phyloP scores from a whole-genome alignment of 2,113 vertebrate genomes.

The Lipophrys pholis region DNA sequence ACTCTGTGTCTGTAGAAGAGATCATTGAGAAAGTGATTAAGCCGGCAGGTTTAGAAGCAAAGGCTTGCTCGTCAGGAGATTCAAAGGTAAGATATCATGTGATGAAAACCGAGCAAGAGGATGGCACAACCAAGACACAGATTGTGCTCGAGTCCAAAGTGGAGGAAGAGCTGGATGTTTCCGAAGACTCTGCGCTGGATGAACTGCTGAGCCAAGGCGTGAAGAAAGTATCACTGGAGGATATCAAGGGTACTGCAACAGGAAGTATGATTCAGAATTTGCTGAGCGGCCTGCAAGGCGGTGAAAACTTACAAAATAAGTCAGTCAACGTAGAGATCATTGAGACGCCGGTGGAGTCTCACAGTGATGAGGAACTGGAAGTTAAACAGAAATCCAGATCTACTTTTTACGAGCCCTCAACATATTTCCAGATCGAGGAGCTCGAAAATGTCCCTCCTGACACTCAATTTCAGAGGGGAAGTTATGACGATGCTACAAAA shows the following conservation, averaged over 20 bases:
- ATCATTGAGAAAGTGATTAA: slow-evolving; percentile 90
- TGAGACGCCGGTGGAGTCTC: slow-evolving; percentile 86
- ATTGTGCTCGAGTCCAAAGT: slow-evolving; percentile 89
- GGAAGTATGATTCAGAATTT: slow-evolving; percentile 87
- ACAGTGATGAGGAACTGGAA: slow-evolving; percentile 75
- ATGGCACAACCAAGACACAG: slow-evolving; percentile 87
- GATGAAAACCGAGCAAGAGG: slow-evolving; percentile 85
- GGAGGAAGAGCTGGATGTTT: slow-evolving; percentile 86
- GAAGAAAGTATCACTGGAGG: slow-evolving; percentile 83
- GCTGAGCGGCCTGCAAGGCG: slow-evolving; percentile 83
- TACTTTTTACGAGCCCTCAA: slow-evolving; percentile 73
- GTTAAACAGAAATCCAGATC: slow-evolving; percentile 68
- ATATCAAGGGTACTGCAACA: slow-evolving; percentile 81
- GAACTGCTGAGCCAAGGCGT: slow-evolving; percentile 82
- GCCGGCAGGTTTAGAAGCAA: slow-evolving; percentile 81
- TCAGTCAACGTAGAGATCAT: slow-evolving; percentile 92
- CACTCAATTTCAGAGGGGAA: slow-evolving; percentile 4
- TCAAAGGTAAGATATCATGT: slow-evolving; percentile 86
- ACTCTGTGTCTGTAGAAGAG: slow-evolving; percentile 82
- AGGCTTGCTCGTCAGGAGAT: slow-evolving; percentile 77
- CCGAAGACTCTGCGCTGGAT: slow-evolving; percentile 76
- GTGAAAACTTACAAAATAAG: slow-evolving; percentile 77
- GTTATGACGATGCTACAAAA: slow-evolving; percentile 51
- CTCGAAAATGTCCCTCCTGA: slow-evolving; percentile 81
- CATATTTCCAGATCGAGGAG: slow-evolving; percentile 91